phyloP scores from a whole-genome alignment of 2,113 vertebrate species.

The Cranoglanis bouderius region DNA sequence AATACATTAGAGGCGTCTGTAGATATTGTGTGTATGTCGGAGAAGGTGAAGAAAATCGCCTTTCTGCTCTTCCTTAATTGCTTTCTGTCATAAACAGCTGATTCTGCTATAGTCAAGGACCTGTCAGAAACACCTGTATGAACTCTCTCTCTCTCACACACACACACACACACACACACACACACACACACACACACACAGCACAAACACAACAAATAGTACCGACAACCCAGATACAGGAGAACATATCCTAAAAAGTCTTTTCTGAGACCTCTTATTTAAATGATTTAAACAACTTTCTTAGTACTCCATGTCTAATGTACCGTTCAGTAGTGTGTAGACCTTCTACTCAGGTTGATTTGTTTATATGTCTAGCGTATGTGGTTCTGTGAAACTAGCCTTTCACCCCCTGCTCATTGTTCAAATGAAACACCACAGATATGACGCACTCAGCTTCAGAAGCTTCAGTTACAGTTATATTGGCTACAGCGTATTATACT shows the following conservation, averaged over 20 bases:
- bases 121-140: constrained; percentile 45
- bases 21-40: too few relatives aligned
- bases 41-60: not conserved
- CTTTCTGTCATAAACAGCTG: constrained; percentile 46
- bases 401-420: not conserved
- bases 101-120: constrained; percentile 28
- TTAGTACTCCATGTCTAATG: not conserved
- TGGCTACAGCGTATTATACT: not conserved
- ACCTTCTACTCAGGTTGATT: not conserved
- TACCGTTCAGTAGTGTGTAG: not conserved
- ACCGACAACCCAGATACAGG: not conserved
- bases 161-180: not conserved
- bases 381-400: not conserved
- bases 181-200: not conserved
- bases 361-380: not conserved
- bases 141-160: not conserved
- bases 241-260: not conserved
- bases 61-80: constrained; percentile 6
- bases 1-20: not conserved
- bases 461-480: not conserved
- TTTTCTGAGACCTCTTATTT: not conserved
- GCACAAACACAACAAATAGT: not conserved
- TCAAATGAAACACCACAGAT: not conserved
- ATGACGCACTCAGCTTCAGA: not conserved
- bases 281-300: not conserved